These are phyloP conservation scores for Steatocranus sp. DNA, from an alignment of 2,797 vertebrate genomes.

Conservation along the genomic window DNA sequence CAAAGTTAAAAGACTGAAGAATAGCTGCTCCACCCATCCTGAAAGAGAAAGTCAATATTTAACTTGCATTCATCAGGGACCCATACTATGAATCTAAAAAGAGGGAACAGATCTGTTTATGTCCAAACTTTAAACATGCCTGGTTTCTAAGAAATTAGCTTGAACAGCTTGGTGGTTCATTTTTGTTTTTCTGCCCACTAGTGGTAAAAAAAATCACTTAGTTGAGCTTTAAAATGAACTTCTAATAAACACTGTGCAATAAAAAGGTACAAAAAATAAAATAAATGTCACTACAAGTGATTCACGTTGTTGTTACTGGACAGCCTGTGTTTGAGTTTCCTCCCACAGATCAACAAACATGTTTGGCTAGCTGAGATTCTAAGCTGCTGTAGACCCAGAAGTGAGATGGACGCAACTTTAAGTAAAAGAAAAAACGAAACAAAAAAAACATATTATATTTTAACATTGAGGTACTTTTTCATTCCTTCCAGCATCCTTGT, in stretches of 20 bases:
- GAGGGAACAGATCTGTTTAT: background rate
- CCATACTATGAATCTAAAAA: background rate
- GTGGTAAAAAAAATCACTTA: background rate
- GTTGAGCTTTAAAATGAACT: background rate
- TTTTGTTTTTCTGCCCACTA: background rate
- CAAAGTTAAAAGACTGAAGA: background rate
- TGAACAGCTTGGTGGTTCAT: background rate
- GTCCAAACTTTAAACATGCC: background rate
- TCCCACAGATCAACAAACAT: background rate
- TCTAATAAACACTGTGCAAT: background rate
- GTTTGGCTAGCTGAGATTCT: background rate
- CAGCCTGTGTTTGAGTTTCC: background rate
- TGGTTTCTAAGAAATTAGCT: background rate
- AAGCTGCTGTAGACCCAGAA: background rate
- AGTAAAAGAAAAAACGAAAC: accelerated
- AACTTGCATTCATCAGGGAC: background rate
- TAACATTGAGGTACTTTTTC: background rate
- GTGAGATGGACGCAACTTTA: background rate
- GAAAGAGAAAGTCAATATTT: background rate
- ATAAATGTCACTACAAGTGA: background rate
- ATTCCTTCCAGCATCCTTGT: background rate
- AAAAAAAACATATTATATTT: background rate
- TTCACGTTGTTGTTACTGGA: background rate
- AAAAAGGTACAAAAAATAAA: background rate
- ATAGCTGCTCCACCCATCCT: background rate